Evolutionary conservation across 2,113 vertebrate species (phyloP).

Genomic region (Muntiacus muntjak): DNA sequence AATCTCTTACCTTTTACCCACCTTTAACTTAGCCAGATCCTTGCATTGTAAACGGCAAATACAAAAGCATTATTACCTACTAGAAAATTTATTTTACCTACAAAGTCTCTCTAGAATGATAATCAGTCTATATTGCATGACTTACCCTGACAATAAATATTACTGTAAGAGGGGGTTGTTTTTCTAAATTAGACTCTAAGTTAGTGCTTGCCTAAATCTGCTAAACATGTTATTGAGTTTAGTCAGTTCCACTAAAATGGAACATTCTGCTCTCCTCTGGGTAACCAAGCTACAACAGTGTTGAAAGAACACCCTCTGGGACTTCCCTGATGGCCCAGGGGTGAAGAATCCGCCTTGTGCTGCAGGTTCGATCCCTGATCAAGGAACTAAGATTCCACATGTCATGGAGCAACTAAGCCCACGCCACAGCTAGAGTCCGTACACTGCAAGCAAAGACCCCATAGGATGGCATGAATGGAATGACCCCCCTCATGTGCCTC

Average conservation of each 20-base stretch:
- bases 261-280: constrained; percentile 33
- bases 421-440: fast-evolving
- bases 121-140: constrained; percentile 23
- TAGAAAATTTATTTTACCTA: constrained; percentile 10
- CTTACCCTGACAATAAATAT: neutral
- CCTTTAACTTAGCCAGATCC: neutral
- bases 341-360: neutral
- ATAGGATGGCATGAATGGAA: neutral
- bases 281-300: constrained; percentile 29
- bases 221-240: constrained; percentile 67
- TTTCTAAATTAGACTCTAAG: constrained; percentile 59
- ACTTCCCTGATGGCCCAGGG: neutral
- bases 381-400: neutral
- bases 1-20: neutral
- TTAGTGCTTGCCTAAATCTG: constrained; percentile 64
- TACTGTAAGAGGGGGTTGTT: constrained; percentile 11
- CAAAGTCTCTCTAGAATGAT: constrained; percentile 29
- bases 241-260: constrained; percentile 48
- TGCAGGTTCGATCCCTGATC: neutral
- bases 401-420: neutral
- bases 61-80: neutral
- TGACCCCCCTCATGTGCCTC: neutral
- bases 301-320: neutral
- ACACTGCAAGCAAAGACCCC: neutral
- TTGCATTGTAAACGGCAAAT: neutral